These are phyloP conservation scores for Ascaphus truei DNA, from an alignment of 2,113 vertebrate species.

Conservation along the genomic window DNA sequence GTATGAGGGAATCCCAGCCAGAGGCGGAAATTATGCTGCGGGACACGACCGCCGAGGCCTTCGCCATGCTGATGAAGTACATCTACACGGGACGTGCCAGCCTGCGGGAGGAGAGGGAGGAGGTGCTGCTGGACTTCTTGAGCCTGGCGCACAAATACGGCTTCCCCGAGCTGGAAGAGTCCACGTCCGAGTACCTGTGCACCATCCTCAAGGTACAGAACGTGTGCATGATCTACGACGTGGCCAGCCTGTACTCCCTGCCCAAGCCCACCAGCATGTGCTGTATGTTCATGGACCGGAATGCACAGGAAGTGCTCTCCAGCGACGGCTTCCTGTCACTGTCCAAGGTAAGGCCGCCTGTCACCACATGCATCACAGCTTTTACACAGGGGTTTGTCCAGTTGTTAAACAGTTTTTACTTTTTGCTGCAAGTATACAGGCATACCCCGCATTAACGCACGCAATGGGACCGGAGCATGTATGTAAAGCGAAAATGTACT, in stretches of 20 bases:
- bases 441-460: no score
- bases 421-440: neutral
- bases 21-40: slow-evolving; percentile 91
- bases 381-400: neutral
- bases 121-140: slow-evolving; percentile 91
- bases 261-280: slow-evolving; percentile 83
- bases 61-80: slow-evolving; percentile 91
- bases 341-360: slow-evolving; percentile 85
- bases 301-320: slow-evolving; percentile 85
- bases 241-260: slow-evolving; percentile 93
- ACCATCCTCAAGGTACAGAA: slow-evolving; percentile 92
- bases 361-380: neutral
- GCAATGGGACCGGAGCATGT: no score
- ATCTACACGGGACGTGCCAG: slow-evolving; percentile 94
- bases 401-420: neutral
- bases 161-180: slow-evolving; percentile 92
- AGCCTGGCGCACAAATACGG: slow-evolving; percentile 94
- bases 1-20: slow-evolving; percentile 92
- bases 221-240: slow-evolving; percentile 94
- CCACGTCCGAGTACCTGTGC: slow-evolving; percentile 92
- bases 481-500: no score
- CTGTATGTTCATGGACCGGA: slow-evolving; percentile 92
- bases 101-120: slow-evolving; percentile 87
- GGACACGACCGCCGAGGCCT: slow-evolving; percentile 91
- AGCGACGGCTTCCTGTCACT: slow-evolving; percentile 88